A percentile compares a stretch with the other conserved stretches of the same genome.
phyloP scores from a whole-genome alignment of 2,888 invertebrate genomes.

The Lithophane semibrunnea region DNA sequence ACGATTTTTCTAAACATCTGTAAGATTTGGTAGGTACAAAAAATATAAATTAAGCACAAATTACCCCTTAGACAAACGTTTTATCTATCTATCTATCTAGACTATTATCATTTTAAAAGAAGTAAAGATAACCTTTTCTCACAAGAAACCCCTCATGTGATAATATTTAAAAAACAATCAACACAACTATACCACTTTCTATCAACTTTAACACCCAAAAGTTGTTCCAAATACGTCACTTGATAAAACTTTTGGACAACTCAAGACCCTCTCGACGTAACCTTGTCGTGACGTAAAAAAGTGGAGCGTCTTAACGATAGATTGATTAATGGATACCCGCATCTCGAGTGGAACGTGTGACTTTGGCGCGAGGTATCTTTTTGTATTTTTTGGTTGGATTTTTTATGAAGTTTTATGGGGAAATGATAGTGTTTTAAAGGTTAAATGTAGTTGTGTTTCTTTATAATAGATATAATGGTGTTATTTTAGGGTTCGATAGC shows the following conservation, averaged over 20 bases:
- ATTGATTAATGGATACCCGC: slow-evolving; percentile 70
- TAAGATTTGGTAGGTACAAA: neutral
- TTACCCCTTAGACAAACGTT: too few species aligned
- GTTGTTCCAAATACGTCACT: slow-evolving; percentile 41
- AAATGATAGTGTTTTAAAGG: slow-evolving; percentile 24
- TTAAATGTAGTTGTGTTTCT: neutral
- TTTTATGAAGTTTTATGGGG: slow-evolving; percentile 30
- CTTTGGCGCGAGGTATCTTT: slow-evolving; percentile 64
- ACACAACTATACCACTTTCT: slow-evolving; percentile 24
- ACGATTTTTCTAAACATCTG: too few species aligned
- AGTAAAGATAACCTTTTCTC: neutral
- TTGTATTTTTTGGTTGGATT: slow-evolving; percentile 35
- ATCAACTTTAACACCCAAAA: slow-evolving; percentile 30
- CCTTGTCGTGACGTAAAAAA: slow-evolving; percentile 67
- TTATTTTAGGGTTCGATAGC: neutral
- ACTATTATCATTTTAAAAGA: neutral
- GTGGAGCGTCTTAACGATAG: slow-evolving; percentile 62
- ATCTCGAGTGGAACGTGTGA: slow-evolving; percentile 57
- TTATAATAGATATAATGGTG: neutral
- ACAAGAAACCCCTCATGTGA: neutral
- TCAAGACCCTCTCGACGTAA: slow-evolving; percentile 59
- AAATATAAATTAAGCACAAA: neutral
- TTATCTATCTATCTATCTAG: too few species aligned
- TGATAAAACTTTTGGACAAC: slow-evolving; percentile 60
- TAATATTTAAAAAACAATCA: slow-evolving; percentile 47